Percentiles rank a stretch among this genome's conserved stretches.
These are phyloP conservation scores for Cenopis cana DNA, from an alignment of 2,888 invertebrate genomes.

Conservation along the genomic window DNA sequence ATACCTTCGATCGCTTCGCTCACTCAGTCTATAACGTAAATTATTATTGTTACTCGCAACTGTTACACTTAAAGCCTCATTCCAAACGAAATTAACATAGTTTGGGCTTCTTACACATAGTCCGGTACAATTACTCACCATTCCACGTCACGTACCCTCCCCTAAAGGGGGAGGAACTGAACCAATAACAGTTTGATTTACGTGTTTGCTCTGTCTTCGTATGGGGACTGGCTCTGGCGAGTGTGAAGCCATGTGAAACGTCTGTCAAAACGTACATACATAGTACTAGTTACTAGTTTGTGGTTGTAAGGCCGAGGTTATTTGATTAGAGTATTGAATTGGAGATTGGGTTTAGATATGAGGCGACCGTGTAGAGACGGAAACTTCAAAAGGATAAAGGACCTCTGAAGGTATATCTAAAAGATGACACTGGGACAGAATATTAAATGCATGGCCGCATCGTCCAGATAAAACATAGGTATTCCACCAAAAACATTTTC, in stretches of 20 bases:
- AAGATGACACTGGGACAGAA: no score
- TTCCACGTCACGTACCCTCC: not conserved
- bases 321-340: not conserved
- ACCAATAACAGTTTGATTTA: conserved; percentile 20
- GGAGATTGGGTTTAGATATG: no score
- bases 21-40: no score
- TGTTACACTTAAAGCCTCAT: not conserved
- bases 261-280: conserved; percentile 1
- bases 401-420: no score
- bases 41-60: not conserved
- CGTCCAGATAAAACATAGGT: no score
- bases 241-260: conserved; percentile 5
- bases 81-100: conserved; percentile 15
- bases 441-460: no score
- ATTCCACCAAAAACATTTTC: no score
- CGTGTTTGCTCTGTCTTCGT: conserved; percentile 26
- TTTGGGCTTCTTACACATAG: conserved; percentile 8
- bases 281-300: not conserved
- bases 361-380: no score
- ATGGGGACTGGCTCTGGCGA: not conserved
- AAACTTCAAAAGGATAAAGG: no score
- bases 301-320: not conserved
- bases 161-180: conserved; percentile 4
- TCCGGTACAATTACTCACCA: not conserved
- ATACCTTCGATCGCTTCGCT: no score